phyloP scores from a whole-genome alignment of 2,113 vertebrate species.

The Microcebus murinus region DNA sequence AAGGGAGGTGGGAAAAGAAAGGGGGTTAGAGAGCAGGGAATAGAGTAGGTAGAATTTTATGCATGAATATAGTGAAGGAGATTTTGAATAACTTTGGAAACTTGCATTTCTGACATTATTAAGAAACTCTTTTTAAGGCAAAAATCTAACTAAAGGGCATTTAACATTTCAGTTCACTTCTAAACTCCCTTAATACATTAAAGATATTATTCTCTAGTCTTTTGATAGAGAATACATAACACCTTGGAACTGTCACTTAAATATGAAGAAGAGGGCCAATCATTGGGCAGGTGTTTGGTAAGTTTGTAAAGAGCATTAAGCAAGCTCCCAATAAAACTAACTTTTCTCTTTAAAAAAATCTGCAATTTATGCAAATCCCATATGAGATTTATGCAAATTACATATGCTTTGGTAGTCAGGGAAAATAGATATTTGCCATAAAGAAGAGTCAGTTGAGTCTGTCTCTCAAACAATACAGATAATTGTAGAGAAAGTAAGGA shows the following conservation, averaged over 20 bases:
- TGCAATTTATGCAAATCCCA: conserved; percentile 26
- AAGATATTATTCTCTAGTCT: background rate
- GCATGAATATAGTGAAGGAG: background rate
- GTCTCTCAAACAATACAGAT: background rate
- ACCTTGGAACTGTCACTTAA: conserved; percentile 30
- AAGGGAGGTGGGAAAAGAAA: background rate
- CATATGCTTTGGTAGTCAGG: background rate
- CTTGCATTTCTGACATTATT: conserved; percentile 19
- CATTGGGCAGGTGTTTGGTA: background rate
- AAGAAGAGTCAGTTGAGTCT: background rate
- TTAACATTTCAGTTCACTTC: conserved; percentile 28
- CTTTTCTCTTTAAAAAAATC: background rate
- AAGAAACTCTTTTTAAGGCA: background rate
- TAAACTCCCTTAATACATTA: conserved; percentile 37
- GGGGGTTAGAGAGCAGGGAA: background rate
- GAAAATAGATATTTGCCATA: conserved; percentile 25
- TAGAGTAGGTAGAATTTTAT: background rate
- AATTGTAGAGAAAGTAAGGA: conserved; percentile 41
- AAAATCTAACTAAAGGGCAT: background rate
- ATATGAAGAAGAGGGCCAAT: background rate
- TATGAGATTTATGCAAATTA: conserved; percentile 49
- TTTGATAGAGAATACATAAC: background rate
- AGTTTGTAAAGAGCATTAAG: conserved; percentile 29
- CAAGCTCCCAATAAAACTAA: background rate
- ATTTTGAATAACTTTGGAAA: conserved; percentile 7